These are phyloP conservation scores for Orthosia gothica DNA, from an alignment of 2,888 invertebrate genomes.

Conservation along the genomic window DNA sequence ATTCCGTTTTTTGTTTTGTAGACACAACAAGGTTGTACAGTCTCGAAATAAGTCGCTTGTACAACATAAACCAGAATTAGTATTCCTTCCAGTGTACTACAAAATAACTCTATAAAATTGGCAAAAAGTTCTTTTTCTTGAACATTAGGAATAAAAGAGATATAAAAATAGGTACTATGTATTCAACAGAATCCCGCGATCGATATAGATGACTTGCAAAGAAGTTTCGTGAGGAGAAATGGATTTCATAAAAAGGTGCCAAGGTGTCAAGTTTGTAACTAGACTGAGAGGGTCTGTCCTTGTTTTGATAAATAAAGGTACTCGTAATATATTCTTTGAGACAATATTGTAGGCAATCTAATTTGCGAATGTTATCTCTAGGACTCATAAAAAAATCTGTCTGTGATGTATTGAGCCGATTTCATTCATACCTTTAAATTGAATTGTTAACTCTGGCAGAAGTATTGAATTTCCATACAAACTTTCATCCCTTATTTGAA, in stretches of 20 bases:
- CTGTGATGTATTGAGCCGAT: background rate
- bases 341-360: background rate
- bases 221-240: slow-evolving; percentile 4
- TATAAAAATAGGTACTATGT: slow-evolving; percentile 31
- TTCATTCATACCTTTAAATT: background rate
- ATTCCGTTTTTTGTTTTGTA: slow-evolving; percentile 6
- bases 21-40: slow-evolving; percentile 11
- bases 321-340: background rate
- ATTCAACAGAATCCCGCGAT: slow-evolving; percentile 20
- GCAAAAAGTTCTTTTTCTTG: slow-evolving; percentile 12
- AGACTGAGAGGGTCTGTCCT: background rate
- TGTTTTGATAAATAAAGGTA: slow-evolving; percentile 27
- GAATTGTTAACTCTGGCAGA: too few species aligned
- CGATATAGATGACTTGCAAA: background rate
- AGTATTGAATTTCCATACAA: too few species aligned
- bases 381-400: background rate
- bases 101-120: slow-evolving; percentile 31
- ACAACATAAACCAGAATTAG: slow-evolving; percentile 39
- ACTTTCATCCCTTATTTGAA: too few species aligned
- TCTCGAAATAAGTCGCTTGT: slow-evolving; percentile 1
- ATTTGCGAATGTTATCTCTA: background rate
- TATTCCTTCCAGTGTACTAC: slow-evolving; percentile 31
- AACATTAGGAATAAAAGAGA: slow-evolving; percentile 16
- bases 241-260: slow-evolving; percentile 22
- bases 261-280: slow-evolving; percentile 19